phyloP scores from a whole-genome alignment of 2,888 invertebrate genomes.

The Cephus sareptanus region DNA sequence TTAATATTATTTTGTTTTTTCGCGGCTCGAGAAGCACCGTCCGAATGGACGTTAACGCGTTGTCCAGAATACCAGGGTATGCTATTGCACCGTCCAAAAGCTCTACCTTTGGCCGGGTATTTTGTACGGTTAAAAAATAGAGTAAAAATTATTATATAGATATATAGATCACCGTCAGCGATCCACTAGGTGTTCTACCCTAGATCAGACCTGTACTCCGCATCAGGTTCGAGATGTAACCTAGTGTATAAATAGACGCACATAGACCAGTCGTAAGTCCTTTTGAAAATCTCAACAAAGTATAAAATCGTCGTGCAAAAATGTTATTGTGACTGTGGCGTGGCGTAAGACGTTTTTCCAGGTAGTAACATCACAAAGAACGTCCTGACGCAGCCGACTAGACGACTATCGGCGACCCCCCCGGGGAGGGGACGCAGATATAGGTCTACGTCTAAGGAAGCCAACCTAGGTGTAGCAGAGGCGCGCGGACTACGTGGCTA shows the following conservation, averaged over 20 bases:
- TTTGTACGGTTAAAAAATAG: neutral
- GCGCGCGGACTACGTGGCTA: conserved; percentile 40
- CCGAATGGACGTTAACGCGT: neutral
- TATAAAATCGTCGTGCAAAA: neutral
- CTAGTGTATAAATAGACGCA: neutral
- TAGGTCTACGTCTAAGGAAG: neutral
- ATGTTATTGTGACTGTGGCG: neutral
- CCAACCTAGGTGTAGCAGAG: conserved; percentile 20
- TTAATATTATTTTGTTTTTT: neutral
- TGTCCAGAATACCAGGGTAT: neutral
- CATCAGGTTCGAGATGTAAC: neutral
- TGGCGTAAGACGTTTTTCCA: neutral
- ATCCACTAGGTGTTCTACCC: neutral
- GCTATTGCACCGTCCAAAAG: neutral
- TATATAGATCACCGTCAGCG: neutral
- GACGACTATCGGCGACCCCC: neutral
- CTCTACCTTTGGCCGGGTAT: neutral
- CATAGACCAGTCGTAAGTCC: neutral
- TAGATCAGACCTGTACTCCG: neutral
- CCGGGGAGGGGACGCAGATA: neutral
- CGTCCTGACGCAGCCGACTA: neutral
- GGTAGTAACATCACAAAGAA: neutral
- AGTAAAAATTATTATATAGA: neutral
- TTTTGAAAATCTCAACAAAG: neutral
- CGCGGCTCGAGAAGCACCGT: neutral